A percentile compares a stretch with the other conserved stretches of the same genome.
These are phyloP conservation scores for Drosophila setifemur DNA, from an alignment of 1,140 invertebrate genomes.

Conservation along the genomic window DNA sequence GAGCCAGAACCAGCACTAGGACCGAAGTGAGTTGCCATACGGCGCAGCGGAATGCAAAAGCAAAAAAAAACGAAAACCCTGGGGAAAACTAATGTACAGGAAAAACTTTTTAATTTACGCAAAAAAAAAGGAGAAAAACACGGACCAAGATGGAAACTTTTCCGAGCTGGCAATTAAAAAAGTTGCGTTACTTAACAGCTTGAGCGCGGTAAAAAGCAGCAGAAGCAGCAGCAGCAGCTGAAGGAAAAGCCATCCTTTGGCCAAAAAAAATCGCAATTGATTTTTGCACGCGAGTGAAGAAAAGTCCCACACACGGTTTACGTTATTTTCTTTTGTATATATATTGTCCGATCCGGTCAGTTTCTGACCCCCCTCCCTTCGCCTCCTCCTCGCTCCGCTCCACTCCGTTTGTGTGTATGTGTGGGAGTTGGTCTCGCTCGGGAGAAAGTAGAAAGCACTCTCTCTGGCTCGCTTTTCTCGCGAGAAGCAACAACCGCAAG, in stretches of 20 bases:
- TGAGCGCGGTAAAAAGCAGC: slow-evolving; percentile 39
- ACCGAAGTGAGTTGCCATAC: slow-evolving; percentile 56
- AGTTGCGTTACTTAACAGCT: slow-evolving; percentile 51
- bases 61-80: slow-evolving; percentile 34
- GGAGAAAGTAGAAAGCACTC: too few species aligned
- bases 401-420: slow-evolving; percentile 53
- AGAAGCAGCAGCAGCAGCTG: too few species aligned
- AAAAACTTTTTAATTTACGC: slow-evolving; percentile 58
- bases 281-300: slow-evolving; percentile 52
- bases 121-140: slow-evolving; percentile 12
- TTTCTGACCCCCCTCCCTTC: not conserved
- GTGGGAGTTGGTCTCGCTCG: slow-evolving; percentile 63
- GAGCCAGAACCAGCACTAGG: not conserved
- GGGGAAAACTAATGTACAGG: slow-evolving; percentile 32
- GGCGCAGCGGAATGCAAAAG: slow-evolving; percentile 56
- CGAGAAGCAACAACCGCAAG: slow-evolving; percentile 72
- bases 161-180: slow-evolving; percentile 29
- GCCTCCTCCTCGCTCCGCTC: slow-evolving; percentile 4
- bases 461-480: slow-evolving; percentile 9
- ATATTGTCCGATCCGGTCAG: slow-evolving; percentile 48
- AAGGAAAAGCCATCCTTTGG: too few species aligned
- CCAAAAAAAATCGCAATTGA: slow-evolving; percentile 58
- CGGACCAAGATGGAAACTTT: slow-evolving; percentile 8
- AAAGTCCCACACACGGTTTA: slow-evolving; percentile 22
- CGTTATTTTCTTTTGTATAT: slow-evolving; percentile 26